Conservation (phyloP, 2,113 vertebrate genomes). For the Perca flavescens region DNA sequence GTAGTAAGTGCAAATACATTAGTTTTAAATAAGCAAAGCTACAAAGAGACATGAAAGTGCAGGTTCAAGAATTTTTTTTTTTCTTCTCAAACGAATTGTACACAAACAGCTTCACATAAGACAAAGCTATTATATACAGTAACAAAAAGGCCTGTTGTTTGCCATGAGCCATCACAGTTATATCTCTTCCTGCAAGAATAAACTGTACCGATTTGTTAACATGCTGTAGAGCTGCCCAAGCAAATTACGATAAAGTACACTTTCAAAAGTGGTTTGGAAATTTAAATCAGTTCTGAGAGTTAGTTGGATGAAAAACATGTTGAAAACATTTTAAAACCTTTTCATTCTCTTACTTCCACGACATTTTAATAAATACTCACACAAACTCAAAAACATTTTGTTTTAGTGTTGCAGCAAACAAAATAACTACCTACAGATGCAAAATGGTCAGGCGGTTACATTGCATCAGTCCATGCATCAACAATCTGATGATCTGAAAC, state of each 20-base stretch:
- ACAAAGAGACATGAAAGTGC: too few species aligned
- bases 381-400: conserved; percentile 36
- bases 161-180: not conserved
- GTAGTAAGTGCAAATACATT: too few species aligned
- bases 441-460: conserved; percentile 16
- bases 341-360: conserved; percentile 14
- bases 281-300: not conserved
- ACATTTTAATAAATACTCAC: conserved; percentile 40
- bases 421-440: conserved; percentile 62
- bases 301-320: conserved; percentile 10
- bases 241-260: not conserved
- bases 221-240: not conserved
- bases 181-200: conserved; percentile 4
- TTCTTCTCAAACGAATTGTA: not conserved
- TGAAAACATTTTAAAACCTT: conserved; percentile 35
- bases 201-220: not conserved
- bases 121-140: not conserved
- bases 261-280: conserved; percentile 13
- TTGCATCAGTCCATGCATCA: conserved; percentile 38
- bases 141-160: not conserved
- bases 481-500: conserved; percentile 3
- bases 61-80: too few species aligned
- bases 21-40: too few species aligned
- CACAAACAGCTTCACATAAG: not conserved
- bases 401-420: conserved; percentile 19